Evolutionary conservation across 2,888 invertebrate genomes (phyloP).

Genomic region (Drosophila siamana): DNA sequence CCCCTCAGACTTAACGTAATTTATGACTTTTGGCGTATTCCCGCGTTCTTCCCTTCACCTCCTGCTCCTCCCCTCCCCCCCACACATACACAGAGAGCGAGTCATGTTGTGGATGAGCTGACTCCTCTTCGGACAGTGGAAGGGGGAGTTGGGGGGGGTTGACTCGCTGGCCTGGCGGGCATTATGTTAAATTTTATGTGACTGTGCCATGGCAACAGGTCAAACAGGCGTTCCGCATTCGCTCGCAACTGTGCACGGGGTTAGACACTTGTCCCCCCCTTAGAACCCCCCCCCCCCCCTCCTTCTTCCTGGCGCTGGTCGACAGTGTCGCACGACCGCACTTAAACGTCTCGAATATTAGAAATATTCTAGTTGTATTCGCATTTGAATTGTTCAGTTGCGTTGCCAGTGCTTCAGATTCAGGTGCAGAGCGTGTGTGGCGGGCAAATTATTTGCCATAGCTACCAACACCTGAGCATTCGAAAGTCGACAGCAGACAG

Average conservation of each 20-base stretch:
- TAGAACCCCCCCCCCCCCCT: neutral
- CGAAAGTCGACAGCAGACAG: neutral
- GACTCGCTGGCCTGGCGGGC: constrained; percentile 12
- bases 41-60: neutral
- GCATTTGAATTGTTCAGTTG: constrained; percentile 1
- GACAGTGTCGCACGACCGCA: constrained; percentile 18
- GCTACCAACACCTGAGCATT: constrained; percentile 42
- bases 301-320: no score
- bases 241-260: constrained; percentile 3
- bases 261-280: neutral
- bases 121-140: neutral
- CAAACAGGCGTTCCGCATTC: constrained; percentile 29
- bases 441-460: constrained; percentile 34
- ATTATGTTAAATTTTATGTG: constrained; percentile 67
- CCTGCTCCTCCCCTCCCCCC: neutral
- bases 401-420: constrained; percentile 17
- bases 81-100: no score
- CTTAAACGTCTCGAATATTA: constrained; percentile 22
- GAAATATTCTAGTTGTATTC: constrained; percentile 11
- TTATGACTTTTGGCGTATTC: constrained; percentile 50
- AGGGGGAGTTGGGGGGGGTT: neutral
- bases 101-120: constrained; percentile 22
- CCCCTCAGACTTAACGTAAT: constrained; percentile 48
- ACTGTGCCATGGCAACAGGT: constrained; percentile 66
- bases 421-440: neutral